Percentiles rank a stretch among this genome's conserved stretches.
Conservation (phyloP, 2,888 invertebrate genomes). For the Tanytarsus gracilentus region DNA sequence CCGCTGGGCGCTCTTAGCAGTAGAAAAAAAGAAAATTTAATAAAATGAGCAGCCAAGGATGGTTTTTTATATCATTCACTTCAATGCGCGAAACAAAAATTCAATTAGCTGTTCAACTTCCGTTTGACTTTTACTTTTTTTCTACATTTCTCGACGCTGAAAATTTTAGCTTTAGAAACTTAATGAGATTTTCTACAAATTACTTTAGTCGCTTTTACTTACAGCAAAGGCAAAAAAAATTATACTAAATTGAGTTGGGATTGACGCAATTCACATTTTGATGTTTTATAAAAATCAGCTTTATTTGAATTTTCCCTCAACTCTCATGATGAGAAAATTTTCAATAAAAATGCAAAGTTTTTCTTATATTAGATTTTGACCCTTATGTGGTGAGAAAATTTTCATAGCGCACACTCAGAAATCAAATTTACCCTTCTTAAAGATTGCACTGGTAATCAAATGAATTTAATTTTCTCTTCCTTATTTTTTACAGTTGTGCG, state of each 20-base stretch:
- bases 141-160: not conserved
- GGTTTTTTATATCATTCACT: constrained; percentile 4
- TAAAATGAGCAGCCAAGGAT: constrained; percentile 12
- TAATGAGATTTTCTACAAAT: constrained; percentile 6
- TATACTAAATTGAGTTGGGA: too few species aligned
- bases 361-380: too few species aligned
- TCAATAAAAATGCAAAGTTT: too few species aligned
- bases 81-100: constrained; percentile 19
- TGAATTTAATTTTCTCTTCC: constrained; percentile 12
- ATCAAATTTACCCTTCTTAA: too few species aligned
- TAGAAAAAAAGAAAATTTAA: constrained; percentile 14
- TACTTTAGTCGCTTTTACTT: not conserved
- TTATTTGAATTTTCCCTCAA: too few species aligned
- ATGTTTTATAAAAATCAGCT: too few species aligned
- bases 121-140: constrained; percentile 1
- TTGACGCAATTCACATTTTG: too few species aligned
- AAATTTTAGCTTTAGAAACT: not conserved
- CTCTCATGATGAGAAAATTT: too few species aligned
- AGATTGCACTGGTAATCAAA: not conserved
- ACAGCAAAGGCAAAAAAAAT: not conserved
- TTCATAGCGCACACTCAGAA: too few species aligned
- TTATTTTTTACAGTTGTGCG: constrained; percentile 53
- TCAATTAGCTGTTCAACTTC: constrained; percentile 25
- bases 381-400: too few species aligned
- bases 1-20: not conserved